Conservation (phyloP, 2,797 vertebrate genomes). For the Sebastes nivosus region DNA sequence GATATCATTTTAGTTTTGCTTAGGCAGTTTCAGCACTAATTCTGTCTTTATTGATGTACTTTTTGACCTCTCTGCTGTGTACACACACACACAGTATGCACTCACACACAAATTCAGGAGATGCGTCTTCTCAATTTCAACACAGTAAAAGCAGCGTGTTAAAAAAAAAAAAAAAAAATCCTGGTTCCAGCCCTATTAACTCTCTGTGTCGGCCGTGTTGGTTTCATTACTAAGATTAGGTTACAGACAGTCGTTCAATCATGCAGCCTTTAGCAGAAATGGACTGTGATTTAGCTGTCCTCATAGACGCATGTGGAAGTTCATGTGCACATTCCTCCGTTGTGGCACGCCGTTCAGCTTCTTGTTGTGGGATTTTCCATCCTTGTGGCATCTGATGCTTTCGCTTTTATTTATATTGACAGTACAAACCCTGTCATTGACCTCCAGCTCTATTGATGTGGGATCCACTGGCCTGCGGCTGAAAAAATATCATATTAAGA, state of each 20-base stretch:
- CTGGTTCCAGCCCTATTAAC: slow-evolving; percentile 23
- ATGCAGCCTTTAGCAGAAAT: slow-evolving; percentile 39
- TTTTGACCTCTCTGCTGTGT: slow-evolving; percentile 10
- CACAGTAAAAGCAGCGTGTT: neutral
- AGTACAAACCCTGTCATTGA: slow-evolving; percentile 7
- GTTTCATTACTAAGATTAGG: slow-evolving; percentile 48
- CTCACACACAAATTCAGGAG: slow-evolving; percentile 1
- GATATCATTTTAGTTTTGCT: slow-evolving; percentile 45
- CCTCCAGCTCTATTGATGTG: slow-evolving; percentile 29
- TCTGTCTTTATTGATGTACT: slow-evolving; percentile 42
- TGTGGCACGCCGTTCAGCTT: slow-evolving; percentile 15
- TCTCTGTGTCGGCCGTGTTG: slow-evolving; percentile 23
- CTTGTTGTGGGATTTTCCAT: slow-evolving; percentile 39
- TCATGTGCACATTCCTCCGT: slow-evolving; percentile 3
- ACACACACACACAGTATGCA: neutral
- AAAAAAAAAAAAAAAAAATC: neutral
- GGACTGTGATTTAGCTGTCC: slow-evolving; percentile 18
- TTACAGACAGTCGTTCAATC: slow-evolving; percentile 59
- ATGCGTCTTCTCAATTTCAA: slow-evolving; percentile 11
- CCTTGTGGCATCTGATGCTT: slow-evolving; percentile 7
- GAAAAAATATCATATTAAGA: slow-evolving; percentile 19
- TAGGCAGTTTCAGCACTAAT: slow-evolving; percentile 36
- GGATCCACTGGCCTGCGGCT: slow-evolving; percentile 17
- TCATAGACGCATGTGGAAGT: slow-evolving; percentile 1
- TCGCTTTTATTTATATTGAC: slow-evolving; percentile 15